Evolutionary conservation across 2,797 vertebrate genomes (phyloP).

Genomic region (Podargus strigoides): DNA sequence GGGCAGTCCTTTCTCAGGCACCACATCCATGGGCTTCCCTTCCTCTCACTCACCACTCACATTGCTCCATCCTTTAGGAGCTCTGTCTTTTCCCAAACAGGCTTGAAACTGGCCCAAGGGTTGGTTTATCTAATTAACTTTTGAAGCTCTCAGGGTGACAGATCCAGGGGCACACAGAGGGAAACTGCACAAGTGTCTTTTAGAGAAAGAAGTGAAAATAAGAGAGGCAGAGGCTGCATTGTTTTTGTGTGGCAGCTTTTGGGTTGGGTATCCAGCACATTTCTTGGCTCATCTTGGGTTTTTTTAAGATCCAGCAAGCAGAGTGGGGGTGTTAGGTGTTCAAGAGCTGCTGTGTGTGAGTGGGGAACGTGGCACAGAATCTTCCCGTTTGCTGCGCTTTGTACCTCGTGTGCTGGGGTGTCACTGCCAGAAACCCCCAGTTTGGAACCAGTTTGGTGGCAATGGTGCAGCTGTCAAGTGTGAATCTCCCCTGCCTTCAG

Average conservation of each 20-base stretch:
- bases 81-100: background rate
- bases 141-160: background rate
- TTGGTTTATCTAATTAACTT: background rate
- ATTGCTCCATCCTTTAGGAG: background rate
- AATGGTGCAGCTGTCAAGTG: accelerated
- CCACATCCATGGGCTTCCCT: background rate
- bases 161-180: background rate
- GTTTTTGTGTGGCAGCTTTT: background rate
- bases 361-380: accelerated
- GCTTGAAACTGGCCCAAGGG: background rate
- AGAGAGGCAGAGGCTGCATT: background rate
- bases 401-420: background rate
- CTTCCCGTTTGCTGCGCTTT: background rate
- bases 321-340: background rate
- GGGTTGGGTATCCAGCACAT: background rate
- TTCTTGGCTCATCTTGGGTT: background rate
- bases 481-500: background rate
- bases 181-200: background rate
- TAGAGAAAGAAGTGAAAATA: background rate
- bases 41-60: background rate
- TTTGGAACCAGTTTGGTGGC: background rate
- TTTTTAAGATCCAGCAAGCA: background rate
- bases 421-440: background rate
- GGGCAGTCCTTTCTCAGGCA: background rate
- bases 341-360: background rate